A percentile compares a stretch with the other conserved stretches of the same genome.
phyloP scores from a whole-genome alignment of 2,888 invertebrate genomes.

The Apamea anceps region DNA sequence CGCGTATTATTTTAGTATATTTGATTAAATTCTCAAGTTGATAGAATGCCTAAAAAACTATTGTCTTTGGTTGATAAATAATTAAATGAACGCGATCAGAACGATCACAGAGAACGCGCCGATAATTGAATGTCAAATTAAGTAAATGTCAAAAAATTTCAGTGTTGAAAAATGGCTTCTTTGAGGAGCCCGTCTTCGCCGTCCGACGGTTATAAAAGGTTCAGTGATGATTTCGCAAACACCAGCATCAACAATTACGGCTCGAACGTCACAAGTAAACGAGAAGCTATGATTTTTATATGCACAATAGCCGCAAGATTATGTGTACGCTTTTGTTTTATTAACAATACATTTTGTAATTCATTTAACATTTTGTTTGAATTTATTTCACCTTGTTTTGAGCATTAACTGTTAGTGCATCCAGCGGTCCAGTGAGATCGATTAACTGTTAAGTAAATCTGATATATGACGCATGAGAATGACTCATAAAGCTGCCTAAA shows the following conservation, averaged over 20 bases:
- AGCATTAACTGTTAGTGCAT: conserved; percentile 69
- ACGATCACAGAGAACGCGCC: conserved; percentile 14
- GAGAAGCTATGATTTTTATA: conserved; percentile 83
- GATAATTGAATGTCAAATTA: conserved; percentile 44
- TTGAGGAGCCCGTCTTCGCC: conserved; percentile 90
- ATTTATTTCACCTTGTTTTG: conserved; percentile 78
- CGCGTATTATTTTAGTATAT: not conserved
- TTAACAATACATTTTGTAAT: conserved; percentile 87
- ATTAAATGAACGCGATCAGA: conserved; percentile 39
- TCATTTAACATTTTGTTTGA: conserved; percentile 86
- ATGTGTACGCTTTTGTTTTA: conserved; percentile 85
- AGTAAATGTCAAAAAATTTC: conserved; percentile 71
- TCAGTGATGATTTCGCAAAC: conserved; percentile 91
- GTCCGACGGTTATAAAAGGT: conserved; percentile 92
- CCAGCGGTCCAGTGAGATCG: conserved; percentile 68
- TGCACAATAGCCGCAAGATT: conserved; percentile 87
- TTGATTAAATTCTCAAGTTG: not conserved
- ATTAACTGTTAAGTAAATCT: conserved; percentile 72
- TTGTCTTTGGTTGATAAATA: conserved; percentile 63
- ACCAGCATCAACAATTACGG: conserved; percentile 91
- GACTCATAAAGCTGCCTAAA: conserved; percentile 78
- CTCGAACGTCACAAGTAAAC: conserved; percentile 91
- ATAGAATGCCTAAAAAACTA: not conserved
- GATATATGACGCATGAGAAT: conserved; percentile 79
- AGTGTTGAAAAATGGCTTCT: conserved; percentile 89